Conservation (phyloP, 2,888 invertebrate genomes). For the Cheilosia grossa region DNA sequence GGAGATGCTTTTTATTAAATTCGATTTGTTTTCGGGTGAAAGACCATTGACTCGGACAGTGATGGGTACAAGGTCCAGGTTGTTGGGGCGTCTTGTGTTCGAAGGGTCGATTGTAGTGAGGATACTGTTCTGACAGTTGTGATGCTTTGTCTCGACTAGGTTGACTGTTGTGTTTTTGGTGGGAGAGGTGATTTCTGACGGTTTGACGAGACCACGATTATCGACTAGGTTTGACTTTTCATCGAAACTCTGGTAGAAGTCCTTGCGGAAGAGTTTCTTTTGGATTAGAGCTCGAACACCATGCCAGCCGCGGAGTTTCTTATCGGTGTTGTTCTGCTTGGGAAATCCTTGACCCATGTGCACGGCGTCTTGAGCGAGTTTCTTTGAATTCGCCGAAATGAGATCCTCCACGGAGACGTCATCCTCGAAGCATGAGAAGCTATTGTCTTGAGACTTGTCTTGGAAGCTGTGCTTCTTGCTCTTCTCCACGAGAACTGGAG, state of each 20-base stretch:
- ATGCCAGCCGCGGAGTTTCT: constrained; percentile 82
- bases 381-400: constrained; percentile 77
- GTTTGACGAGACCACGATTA: constrained; percentile 73
- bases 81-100: constrained; percentile 77
- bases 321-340: constrained; percentile 82
- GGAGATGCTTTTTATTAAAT: constrained; percentile 81
- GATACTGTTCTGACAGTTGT: constrained; percentile 71
- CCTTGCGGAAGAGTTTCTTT: constrained; percentile 82
- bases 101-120: constrained; percentile 69
- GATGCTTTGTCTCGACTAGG: constrained; percentile 76
- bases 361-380: constrained; percentile 76
- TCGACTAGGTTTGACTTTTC: constrained; percentile 83
- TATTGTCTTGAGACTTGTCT: constrained; percentile 80
- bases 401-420: constrained; percentile 83
- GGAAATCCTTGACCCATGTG: constrained; percentile 82
- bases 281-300: constrained; percentile 82
- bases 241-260: constrained; percentile 77
- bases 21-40: constrained; percentile 79
- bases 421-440: constrained; percentile 81
- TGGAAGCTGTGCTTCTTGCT: constrained; percentile 83
- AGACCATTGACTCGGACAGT: constrained; percentile 75
- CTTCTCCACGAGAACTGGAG: constrained; percentile 81
- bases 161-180: constrained; percentile 77
- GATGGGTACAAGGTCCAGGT: constrained; percentile 80
- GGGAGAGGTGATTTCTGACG: constrained; percentile 69